Conservation (phyloP, 2,113 vertebrate species). For the Salvelinus alpinus region DNA sequence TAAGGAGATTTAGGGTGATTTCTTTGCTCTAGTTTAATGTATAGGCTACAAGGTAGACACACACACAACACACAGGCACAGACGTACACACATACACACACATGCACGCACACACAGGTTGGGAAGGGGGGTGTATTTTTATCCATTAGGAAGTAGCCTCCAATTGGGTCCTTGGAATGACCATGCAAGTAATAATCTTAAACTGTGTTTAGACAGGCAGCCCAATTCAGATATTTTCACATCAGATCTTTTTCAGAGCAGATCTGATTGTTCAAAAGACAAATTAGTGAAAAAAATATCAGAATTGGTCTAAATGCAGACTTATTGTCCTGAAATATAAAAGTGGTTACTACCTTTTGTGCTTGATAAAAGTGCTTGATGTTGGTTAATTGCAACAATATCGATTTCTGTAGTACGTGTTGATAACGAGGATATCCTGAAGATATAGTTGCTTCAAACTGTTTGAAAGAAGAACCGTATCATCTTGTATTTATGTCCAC, state of each 20-base stretch:
- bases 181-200: conserved; percentile 8
- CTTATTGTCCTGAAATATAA: conserved; percentile 50
- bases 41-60: background rate
- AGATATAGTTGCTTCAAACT: conserved; percentile 42
- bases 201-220: too few species aligned
- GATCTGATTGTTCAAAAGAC: too few species aligned
- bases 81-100: background rate
- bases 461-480: conserved; percentile 4
- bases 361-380: conserved; percentile 6
- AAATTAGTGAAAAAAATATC: too few species aligned
- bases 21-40: conserved; percentile 6
- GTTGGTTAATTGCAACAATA: conserved; percentile 30
- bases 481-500: conserved; percentile 30
- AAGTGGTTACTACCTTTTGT: conserved; percentile 19
- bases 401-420: conserved; percentile 56
- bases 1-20: background rate
- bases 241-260: too few species aligned
- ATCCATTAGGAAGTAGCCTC: background rate
- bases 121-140: background rate
- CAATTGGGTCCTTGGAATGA: conserved; percentile 42
- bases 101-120: background rate
- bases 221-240: too few species aligned
- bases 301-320: too few species aligned
- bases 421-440: conserved; percentile 73
- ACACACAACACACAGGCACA: background rate